Base-by-base conservation (phyloP, 2,888 invertebrate species). In the Callimorpha dominula region DNA sequence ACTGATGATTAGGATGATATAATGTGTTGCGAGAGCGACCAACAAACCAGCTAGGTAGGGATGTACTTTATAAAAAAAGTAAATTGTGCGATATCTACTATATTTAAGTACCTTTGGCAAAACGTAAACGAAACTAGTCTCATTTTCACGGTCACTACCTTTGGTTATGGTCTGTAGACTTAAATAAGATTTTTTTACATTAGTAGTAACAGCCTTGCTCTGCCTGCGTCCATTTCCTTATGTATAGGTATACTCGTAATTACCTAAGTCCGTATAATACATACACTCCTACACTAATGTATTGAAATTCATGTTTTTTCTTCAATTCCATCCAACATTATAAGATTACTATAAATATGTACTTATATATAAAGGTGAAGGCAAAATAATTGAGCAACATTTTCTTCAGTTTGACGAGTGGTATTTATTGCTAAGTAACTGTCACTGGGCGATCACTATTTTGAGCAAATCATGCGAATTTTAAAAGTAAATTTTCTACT, bases 61-160 rank as follows among this genome's bases (percentile, higher is more conserved):
- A 31, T 31, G 31, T 31, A 31, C 1, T 31, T 31, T 31, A 31
- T 31, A 31, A 31, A 31, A 31, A 31, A 31, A 31, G 31, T 31
- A 31, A 31, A 31, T 31, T 31, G 31, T 31, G 2, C 31, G 31
- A 31, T 31, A 1, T 31, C 31, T 31, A 1, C 31, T 31, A 1
- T 31, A 31, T 8, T 40, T 65, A 50, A 17, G 31, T n/a, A 40
- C 42, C 42, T 12, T 52, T 12, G 40, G 12, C 14, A 42, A 66
- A 52, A 42, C 42, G 42, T 67, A 52, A 67, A 67, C 54, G 46
- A 68, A 68, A 60, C 68, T 60, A 60, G 57, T 60, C 46, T 68
- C 46, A 60, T 60, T 46, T 43, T 68, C 57, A 68, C 46, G 60
- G 68, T 57, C 68, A 60, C 42, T 46, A 31, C n/a, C 17, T 67